These are phyloP conservation scores for Montipora foliosa DNA, from an alignment of 64 coral and sea anemone species.

Conservation along the genomic window DNA sequence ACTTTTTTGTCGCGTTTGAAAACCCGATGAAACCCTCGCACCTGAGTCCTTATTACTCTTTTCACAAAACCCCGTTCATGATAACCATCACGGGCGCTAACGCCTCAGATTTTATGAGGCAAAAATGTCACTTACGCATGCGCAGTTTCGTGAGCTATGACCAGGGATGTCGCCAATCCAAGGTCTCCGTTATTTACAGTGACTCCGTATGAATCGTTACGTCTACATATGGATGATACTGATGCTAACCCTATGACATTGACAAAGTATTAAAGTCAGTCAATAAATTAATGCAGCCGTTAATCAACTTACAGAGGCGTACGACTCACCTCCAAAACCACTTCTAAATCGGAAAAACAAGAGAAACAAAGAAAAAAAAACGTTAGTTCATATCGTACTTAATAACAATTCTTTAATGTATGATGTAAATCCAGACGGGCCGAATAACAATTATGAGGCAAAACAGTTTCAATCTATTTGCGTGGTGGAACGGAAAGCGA, in stretches of 20 bases:
- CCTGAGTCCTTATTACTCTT: too few relatives aligned
- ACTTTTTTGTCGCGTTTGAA: too few relatives aligned
- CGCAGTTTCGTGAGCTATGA: slow-evolving; percentile 60
- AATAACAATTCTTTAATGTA: too few relatives aligned
- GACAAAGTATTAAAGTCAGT: neutral
- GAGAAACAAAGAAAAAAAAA: neutral
- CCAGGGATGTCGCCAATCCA: slow-evolving; percentile 35
- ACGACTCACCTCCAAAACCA: slow-evolving; percentile 6
- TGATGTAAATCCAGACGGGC: too few relatives aligned
- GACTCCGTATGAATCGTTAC: neutral
- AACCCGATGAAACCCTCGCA: too few relatives aligned
- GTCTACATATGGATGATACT: neutral
- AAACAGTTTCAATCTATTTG: too few relatives aligned
- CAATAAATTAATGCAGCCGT: neutral
- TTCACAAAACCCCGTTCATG: too few relatives aligned
- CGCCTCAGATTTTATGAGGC: too few relatives aligned
- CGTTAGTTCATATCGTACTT: neutral
- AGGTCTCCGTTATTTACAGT: slow-evolving; percentile 50
- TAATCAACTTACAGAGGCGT: neutral
- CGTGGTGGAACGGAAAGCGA: too few relatives aligned
- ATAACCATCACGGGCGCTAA: neutral
- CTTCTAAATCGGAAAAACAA: neutral
- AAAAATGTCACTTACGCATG: slow-evolving; percentile 55
- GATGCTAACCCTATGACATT: slow-evolving; percentile 19
- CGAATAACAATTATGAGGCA: too few relatives aligned